Percentiles rank a stretch among this genome's conserved stretches.
Conservation (phyloP, 1,140 invertebrate genomes). For the Lutraria rhynchaena region DNA sequence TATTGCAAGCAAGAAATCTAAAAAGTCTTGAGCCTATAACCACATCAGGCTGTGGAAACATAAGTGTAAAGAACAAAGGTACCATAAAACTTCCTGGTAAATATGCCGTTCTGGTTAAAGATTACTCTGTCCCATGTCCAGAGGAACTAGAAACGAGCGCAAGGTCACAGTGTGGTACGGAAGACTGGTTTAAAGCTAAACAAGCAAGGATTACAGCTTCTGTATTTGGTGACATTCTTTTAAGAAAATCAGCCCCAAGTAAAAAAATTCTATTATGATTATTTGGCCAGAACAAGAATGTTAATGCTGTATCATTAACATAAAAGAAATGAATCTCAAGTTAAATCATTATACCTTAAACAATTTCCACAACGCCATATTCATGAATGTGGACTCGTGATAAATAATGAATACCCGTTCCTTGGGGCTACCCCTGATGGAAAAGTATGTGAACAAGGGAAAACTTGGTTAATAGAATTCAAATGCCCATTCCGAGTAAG, state of each 20-base stretch:
- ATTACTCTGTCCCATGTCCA: neutral
- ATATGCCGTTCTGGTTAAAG: constrained; percentile 2
- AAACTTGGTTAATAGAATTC: constrained; percentile 7
- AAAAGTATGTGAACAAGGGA: constrained; percentile 10
- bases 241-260: constrained; percentile 40
- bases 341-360: neutral
- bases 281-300: neutral
- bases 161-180: neutral
- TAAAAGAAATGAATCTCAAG: constrained; percentile 53
- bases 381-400: constrained; percentile 22
- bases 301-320: constrained; percentile 22
- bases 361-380: neutral
- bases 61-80: neutral
- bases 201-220: too few relatives aligned
- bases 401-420: constrained; percentile 10
- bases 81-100: constrained; percentile 17
- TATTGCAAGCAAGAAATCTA: neutral
- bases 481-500: neutral
- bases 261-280: too few relatives aligned
- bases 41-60: constrained; percentile 52
- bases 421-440: constrained; percentile 35
- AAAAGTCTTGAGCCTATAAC: too few relatives aligned
- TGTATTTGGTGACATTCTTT: too few relatives aligned
- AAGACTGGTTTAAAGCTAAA: constrained; percentile 19
- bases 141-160: constrained; percentile 39